phyloP scores from a whole-genome alignment of 2,888 invertebrate genomes.

The Tachina grossa region DNA sequence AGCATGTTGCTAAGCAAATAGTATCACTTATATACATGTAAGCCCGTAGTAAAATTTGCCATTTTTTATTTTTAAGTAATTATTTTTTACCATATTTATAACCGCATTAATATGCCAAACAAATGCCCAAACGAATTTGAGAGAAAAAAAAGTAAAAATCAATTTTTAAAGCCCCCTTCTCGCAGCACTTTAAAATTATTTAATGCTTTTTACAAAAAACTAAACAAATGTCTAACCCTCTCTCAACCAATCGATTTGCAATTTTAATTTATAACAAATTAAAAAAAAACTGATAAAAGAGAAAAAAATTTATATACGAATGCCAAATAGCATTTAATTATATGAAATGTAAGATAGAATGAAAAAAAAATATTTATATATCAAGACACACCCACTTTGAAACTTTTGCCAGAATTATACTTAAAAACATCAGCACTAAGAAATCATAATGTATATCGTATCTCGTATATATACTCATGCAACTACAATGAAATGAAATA shows the following conservation, averaged over 20 bases:
- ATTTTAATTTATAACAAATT: slow-evolving; percentile 66
- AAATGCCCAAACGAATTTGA: slow-evolving; percentile 6
- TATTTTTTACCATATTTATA: slow-evolving; percentile 27
- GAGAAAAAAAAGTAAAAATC: neutral
- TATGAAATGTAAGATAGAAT: slow-evolving; percentile 34
- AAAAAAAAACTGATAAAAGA: slow-evolving; percentile 17
- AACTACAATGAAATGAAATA: slow-evolving; percentile 9
- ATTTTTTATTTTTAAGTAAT: neutral
- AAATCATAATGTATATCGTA: slow-evolving; percentile 38
- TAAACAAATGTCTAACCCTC: slow-evolving; percentile 34
- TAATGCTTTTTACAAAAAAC: neutral
- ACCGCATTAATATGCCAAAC: slow-evolving; percentile 27
- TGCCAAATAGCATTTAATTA: slow-evolving; percentile 55
- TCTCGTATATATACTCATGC: neutral
- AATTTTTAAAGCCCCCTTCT: neutral
- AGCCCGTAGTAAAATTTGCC: neutral
- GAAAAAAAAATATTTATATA: slow-evolving; percentile 3
- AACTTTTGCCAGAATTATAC: slow-evolving; percentile 38
- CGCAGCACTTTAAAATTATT: slow-evolving; percentile 15
- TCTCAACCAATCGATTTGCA: slow-evolving; percentile 66
- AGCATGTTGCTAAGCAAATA: no score
- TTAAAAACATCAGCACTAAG: slow-evolving; percentile 36
- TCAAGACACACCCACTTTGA: slow-evolving; percentile 68
- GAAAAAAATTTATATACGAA: slow-evolving; percentile 24
- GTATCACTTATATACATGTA: neutral